These are phyloP conservation scores for Hyposoter didymator DNA, from an alignment of 2,888 invertebrate species.

Conservation along the genomic window DNA sequence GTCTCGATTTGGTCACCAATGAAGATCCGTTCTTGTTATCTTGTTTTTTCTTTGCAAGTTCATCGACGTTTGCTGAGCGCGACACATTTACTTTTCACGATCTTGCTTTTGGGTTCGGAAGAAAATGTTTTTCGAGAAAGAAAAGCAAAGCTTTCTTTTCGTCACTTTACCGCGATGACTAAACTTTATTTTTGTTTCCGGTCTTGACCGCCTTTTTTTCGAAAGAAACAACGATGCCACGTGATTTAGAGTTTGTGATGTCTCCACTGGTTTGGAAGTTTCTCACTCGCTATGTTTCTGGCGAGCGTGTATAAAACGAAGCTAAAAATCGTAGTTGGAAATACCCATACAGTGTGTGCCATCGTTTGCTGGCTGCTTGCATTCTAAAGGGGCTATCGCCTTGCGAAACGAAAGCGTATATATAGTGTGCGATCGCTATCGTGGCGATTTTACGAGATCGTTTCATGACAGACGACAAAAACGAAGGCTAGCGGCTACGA, in stretches of 20 bases:
- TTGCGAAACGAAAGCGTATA: slow-evolving; percentile 31
- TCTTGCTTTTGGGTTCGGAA: not conserved
- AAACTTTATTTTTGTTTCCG: not conserved
- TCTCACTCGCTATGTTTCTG: not conserved
- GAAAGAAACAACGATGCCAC: not conserved
- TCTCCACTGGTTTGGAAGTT: not conserved
- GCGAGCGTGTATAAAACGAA: slow-evolving; percentile 1
- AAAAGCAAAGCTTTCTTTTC: not conserved
- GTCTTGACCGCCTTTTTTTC: slow-evolving; percentile 20
- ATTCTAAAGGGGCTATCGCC: slow-evolving; percentile 18
- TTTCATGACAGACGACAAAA: slow-evolving; percentile 55
- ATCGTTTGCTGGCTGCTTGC: slow-evolving; percentile 41
- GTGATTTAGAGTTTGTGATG: not conserved
- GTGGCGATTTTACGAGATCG: slow-evolving; percentile 63
- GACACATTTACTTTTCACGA: not conserved
- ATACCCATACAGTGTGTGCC: slow-evolving; percentile 25
- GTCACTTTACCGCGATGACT: not conserved
- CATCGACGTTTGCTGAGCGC: not conserved
- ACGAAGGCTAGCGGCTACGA: slow-evolving; percentile 5
- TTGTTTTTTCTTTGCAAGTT: not conserved
- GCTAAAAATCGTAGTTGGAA: slow-evolving; percentile 53
- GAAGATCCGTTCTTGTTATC: not conserved
- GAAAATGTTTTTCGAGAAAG: not conserved
- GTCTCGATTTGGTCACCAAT: not conserved
- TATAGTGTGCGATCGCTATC: slow-evolving; percentile 38